phyloP scores from a whole-genome alignment of 2,113 vertebrate species.

The Phalacrocorax carbo region DNA sequence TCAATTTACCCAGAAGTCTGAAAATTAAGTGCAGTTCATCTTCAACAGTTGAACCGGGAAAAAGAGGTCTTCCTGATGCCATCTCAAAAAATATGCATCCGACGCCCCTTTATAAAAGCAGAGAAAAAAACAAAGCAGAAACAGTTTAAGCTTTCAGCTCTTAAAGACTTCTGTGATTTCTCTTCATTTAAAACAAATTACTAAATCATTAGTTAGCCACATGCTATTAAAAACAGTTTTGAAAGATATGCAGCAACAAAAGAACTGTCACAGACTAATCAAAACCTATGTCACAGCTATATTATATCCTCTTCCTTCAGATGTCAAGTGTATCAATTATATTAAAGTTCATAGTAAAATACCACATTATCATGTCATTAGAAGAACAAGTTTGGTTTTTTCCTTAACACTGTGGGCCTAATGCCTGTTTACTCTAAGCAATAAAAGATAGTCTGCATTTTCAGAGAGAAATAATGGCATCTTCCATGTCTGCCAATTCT shows the following conservation, averaged over 20 bases:
- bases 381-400: background rate
- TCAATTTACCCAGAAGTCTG: conserved; percentile 88
- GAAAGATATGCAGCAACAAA: background rate
- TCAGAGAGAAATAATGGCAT: background rate
- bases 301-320: background rate
- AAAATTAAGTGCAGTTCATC: conserved; percentile 98
- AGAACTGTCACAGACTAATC: background rate
- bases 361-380: background rate
- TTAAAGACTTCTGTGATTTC: background rate
- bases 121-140: background rate
- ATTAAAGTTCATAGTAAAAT: background rate
- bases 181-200: background rate
- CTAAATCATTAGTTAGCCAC: background rate
- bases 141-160: background rate
- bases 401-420: background rate
- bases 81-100: conserved; percentile 99
- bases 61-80: conserved; percentile 96
- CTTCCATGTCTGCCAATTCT: background rate
- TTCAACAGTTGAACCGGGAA: conserved; percentile 97
- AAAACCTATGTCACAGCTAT: background rate
- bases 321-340: background rate
- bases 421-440: background rate
- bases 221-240: background rate
- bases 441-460: background rate
- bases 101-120: conserved; percentile 84